Evolutionary conservation across 2,797 vertebrate species (phyloP).

Genomic region (Labroides dimidiatus): DNA sequence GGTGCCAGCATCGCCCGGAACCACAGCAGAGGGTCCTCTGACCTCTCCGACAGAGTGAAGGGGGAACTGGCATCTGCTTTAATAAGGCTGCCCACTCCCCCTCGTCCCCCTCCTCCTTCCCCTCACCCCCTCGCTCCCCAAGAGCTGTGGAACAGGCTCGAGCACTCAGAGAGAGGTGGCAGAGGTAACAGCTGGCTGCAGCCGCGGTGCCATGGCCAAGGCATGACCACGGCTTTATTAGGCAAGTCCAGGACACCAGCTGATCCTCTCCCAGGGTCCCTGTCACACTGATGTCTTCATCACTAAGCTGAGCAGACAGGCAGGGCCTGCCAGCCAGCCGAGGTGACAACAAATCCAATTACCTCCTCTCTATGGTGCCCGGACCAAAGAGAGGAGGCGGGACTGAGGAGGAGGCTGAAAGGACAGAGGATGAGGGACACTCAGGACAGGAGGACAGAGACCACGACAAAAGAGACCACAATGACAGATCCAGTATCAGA

Average conservation of each 20-base stretch:
- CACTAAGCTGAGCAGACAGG: conserved; percentile 97
- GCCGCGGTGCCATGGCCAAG: conserved; percentile 81
- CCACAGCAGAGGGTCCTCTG: conserved; percentile 54
- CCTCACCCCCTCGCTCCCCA: conserved; percentile 24
- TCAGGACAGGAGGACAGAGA: conserved; percentile 15
- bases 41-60: conserved; percentile 61
- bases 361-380: conserved; percentile 94
- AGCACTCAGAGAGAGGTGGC: conserved; percentile 53
- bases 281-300: conserved; percentile 99
- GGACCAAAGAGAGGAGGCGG: conserved; percentile 74
- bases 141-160: conserved; percentile 52
- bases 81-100: conserved; percentile 64
- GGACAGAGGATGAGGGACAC: conserved; percentile 40
- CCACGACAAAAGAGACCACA: conserved; percentile 8
- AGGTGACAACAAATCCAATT: conserved; percentile 99
- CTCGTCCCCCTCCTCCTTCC: conserved; percentile 43
- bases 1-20: conserved; percentile 62
- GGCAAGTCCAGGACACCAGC: conserved; percentile 93
- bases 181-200: conserved; percentile 92
- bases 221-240: conserved; percentile 92
- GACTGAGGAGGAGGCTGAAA: conserved; percentile 31
- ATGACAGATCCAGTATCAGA: no score
- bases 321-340: conserved; percentile 95
- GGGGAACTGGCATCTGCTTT: conserved; percentile 68
- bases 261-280: conserved; percentile 96